These are phyloP conservation scores for Zele albiditarsus DNA, from an alignment of 2,888 invertebrate genomes.

Conservation along the genomic window DNA sequence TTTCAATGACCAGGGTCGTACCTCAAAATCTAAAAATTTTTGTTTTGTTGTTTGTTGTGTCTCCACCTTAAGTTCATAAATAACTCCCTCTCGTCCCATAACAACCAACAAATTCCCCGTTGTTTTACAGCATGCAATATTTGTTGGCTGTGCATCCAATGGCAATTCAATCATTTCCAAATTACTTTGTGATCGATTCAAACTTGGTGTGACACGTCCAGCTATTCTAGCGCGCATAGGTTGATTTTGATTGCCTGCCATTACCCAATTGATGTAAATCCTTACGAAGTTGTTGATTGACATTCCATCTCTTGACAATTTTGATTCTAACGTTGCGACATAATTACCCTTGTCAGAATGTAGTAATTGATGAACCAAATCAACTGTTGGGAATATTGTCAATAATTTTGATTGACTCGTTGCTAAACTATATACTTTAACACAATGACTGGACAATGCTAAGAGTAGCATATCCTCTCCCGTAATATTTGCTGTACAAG, in stretches of 20 bases:
- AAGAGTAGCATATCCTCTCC: conserved; percentile 75
- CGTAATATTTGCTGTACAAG: conserved; percentile 75
- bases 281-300: conserved; percentile 76
- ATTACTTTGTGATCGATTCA: conserved; percentile 77
- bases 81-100: conserved; percentile 71
- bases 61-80: conserved; percentile 79
- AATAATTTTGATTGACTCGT: conserved; percentile 70
- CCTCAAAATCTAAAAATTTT: conserved; percentile 82
- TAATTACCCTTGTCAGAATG: conserved; percentile 83
- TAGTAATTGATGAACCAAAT: conserved; percentile 79
- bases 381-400: conserved; percentile 83
- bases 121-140: conserved; percentile 79
- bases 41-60: conserved; percentile 81
- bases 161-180: conserved; percentile 86
- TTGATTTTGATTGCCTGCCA: conserved; percentile 72
- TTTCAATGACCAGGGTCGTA: conserved; percentile 79
- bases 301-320: conserved; percentile 68
- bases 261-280: conserved; percentile 84
- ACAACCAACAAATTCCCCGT: conserved; percentile 74
- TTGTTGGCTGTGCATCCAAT: conserved; percentile 76
- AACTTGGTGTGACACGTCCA: conserved; percentile 83
- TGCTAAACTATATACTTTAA: conserved; percentile 76
- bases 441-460: conserved; percentile 77
- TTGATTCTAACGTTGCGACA: conserved; percentile 79
- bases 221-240: conserved; percentile 82